Base-by-base conservation (phyloP, 2,888 invertebrate species). In the Netelia melanura region DNA sequence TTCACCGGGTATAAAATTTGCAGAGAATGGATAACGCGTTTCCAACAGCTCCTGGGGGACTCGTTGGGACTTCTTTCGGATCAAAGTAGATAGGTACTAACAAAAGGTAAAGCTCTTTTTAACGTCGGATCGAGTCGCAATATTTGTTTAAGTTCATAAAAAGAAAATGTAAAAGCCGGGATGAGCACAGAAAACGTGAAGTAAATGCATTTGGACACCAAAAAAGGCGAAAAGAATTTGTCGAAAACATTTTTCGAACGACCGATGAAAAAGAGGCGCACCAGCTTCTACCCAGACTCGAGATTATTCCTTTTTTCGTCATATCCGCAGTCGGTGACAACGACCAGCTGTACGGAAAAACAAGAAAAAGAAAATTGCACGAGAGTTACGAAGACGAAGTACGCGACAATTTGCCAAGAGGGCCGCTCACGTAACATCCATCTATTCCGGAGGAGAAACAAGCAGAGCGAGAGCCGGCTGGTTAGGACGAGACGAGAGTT, bases 301-400 rank as follows among this genome's bases (percentile, higher is more conserved):
- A 17, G 3, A n/a, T 56, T 56, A n/a, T 56, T 56, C 9, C 9
- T 56, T 14, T 21, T 17, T 56, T 56, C 9, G 1, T 3, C 38
- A 5, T 38, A 38, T 38, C 38, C 38, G 38, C 8, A 38, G 62
- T 52, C 43, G 52, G 62, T 62, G 70, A 54, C 78, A 48, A 61
- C 61, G 67, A 25, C 30, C 48, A 68, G 38, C 43, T 58, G 44
- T 43, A 14, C 25, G 9, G 25, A 71, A 44, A 62, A 25, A 54
- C 25, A 65, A 11, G 52, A n/a, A 65, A 11, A 21, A n/a, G 56
- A 17, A 21, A 65, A 52, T 43, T 71, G 48, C 65, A 10, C 17
- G 3, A 6, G 64, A 79, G 56, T 38, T 56, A 84, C 61, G 64
- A 83, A 79, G 83, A 84, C 83, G 14, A 84, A 84, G 71, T 80